Evolutionary conservation across 2,797 vertebrate genomes (phyloP), one percentile per base, ranked within the genome.

Genomic region (Acanthurus lineatus): DNA sequence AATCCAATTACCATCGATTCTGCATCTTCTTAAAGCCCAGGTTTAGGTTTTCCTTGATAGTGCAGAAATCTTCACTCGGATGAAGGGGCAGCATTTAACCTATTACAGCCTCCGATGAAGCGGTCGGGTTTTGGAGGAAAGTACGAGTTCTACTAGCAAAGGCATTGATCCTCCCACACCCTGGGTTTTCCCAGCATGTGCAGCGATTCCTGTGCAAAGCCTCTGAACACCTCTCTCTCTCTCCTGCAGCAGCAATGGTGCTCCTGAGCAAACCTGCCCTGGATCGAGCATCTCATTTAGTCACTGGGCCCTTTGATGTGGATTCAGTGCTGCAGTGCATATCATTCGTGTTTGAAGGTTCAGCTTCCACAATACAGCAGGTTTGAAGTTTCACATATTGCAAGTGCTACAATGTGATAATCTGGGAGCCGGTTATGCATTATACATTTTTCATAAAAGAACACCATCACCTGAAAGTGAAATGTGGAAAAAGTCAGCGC

Each of bases 321-420:
- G 90, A 92, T 93, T 92, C 91, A 89, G 90, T 70, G 87, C 92
- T 86, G 91, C 86, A 58, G 92, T 87, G 91, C 90, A 90, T 94
- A 92, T 93, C 88, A 91, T 92, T 88, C 85, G 71, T 85, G 91
- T 94, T 93, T 94, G 91, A 94, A 93, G 92, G 88, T 92, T 92
- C 85, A 74, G 86, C 89, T 90, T 86, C 87, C 90, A 93, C 90
- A 94, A 93, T 93, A 88, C 90, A 82, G 84, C 65, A 0, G 48
- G 87, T 93, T 95, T 95, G 91, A 93, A 91, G 91, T 91, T 92
- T 89, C 91, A 80, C 90, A 90, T 92, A 92, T 91, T 90, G 91
- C 91, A 91, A 90, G 91, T 88, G 93, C 92, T 91, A 93, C 91
- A 93, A 92, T 93, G 93, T 89, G 91, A 94, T 95, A 93, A 94